Conservation (phyloP, 2,888 invertebrate genomes). For the Rhagonycha lutea region DNA sequence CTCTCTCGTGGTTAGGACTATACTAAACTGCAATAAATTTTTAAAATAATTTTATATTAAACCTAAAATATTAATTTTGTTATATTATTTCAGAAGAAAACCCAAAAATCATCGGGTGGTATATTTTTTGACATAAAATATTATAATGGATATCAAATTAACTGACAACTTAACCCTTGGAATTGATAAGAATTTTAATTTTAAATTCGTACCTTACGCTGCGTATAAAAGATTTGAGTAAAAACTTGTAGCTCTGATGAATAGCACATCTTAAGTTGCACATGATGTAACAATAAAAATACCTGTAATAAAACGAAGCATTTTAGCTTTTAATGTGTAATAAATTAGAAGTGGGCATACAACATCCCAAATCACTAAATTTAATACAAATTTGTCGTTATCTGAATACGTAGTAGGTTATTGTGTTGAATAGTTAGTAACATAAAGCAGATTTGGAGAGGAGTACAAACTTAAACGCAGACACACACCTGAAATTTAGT, state of each 20-base stretch:
- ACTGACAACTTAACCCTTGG: not conserved
- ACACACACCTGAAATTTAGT: slow-evolving; percentile 15
- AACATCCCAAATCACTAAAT: not conserved
- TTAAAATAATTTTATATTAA: too few species aligned
- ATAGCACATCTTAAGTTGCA: not conserved
- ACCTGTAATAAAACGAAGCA: not conserved
- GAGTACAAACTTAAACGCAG: not conserved
- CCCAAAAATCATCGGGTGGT: not conserved
- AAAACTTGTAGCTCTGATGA: not conserved
- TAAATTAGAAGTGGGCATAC: not conserved
- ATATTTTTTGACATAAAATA: not conserved
- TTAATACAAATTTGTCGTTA: not conserved
- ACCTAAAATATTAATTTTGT: not conserved
- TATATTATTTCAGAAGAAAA: not conserved
- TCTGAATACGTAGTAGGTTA: not conserved
- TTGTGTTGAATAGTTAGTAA: slow-evolving; percentile 8
- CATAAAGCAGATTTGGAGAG: not conserved
- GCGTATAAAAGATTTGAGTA: not conserved
- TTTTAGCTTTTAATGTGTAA: not conserved
- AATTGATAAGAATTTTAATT: not conserved
- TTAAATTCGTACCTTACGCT: not conserved
- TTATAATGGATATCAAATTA: not conserved
- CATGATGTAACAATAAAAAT: not conserved
- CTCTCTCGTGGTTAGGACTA: too few species aligned
- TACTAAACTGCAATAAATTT: too few species aligned